Base-by-base conservation (phyloP, 92 coral and sea anemone genomes). In the Heteractis magnifica region DNA sequence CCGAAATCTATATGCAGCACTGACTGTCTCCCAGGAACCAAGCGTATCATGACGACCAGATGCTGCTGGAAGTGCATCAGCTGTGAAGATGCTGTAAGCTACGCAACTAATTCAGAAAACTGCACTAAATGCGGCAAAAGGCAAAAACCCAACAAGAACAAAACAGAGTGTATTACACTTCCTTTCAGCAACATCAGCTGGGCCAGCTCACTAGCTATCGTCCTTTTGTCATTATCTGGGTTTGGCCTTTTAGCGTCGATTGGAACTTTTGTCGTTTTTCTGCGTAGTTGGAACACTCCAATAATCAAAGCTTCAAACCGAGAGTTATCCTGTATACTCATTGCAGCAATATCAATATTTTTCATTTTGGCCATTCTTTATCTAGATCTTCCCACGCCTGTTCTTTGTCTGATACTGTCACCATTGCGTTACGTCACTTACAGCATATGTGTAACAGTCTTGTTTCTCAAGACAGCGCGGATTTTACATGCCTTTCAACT, bases 31-130 rank as follows among this genome's bases (percentile, higher is more conserved):
- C 83, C 81, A 16, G 88, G 88, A 52, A 68, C 77, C 20, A 68
- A 55, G 68, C 82, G 72, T 10, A 85, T 79, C 56, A 44, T 15
- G 52, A 85, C 88, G 21, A 15, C 81, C 6, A 51, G 83, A 4
- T 92, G 94, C 73, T 92, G 94, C 49, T 92, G 94, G 94, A 89
- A 92, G 21, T 92, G 94, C 59, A 79, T 81, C 20, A 23, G 19
- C 10, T 92, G 94, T 49, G 90, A 89, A 15, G 93, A 92, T 62
- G 86, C 89, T 72, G 84, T 86, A 2, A 92, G 87, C 64, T 23
- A 84, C 56, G 65, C 23, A 10, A 20, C n/a, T 10, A 92, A 87
- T 64, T 77, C 94, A 16, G 80, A 58, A 9, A 84, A 82, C 83
- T 92, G 94, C 56, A 89, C 79, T 8, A 83, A 89, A 53, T 92